Evolutionary conservation across 2,797 vertebrate species (phyloP).

Genomic region (Brachyrhaphis roseni): DNA sequence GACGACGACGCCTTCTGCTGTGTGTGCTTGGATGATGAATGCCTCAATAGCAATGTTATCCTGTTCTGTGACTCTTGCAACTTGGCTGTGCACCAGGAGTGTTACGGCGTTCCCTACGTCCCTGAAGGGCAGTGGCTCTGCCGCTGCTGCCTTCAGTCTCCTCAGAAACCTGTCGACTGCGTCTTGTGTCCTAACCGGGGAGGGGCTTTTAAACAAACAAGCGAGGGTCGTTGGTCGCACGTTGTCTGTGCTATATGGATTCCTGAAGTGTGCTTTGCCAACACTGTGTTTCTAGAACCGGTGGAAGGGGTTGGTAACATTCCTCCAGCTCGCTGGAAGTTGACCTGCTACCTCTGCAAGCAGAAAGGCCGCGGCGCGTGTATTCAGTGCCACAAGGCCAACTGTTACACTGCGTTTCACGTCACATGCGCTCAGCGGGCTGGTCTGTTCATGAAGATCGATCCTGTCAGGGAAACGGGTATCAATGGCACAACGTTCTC

Average conservation of each 20-base stretch:
- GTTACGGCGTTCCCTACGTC: slow-evolving; percentile 97
- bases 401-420: slow-evolving; percentile 98
- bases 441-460: slow-evolving; percentile 98
- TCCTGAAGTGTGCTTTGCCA: slow-evolving; percentile 97
- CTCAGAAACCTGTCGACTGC: slow-evolving; percentile 89
- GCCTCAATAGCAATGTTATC: slow-evolving; percentile 98
- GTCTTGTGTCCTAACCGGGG: slow-evolving; percentile 96
- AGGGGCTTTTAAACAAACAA: slow-evolving; percentile 98
- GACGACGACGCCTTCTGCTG: slow-evolving; percentile 98
- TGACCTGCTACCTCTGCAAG: slow-evolving; percentile 96
- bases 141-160: slow-evolving; percentile 96
- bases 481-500: slow-evolving; percentile 93
- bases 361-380: slow-evolving; percentile 93
- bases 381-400: slow-evolving; percentile 97
- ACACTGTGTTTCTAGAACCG: slow-evolving; percentile 97
- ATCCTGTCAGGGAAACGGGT: slow-evolving; percentile 93
- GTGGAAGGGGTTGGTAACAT: slow-evolving; percentile 95
- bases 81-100: slow-evolving; percentile 98
- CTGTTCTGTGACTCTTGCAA: slow-evolving; percentile 99
- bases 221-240: slow-evolving; percentile 94
- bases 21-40: slow-evolving; percentile 97
- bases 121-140: slow-evolving; percentile 99
- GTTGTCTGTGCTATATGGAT: slow-evolving; percentile 99
- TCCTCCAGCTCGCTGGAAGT: slow-evolving; percentile 95
- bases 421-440: slow-evolving; percentile 96